A percentile compares a stretch with the other conserved stretches of the same genome.
Evolutionary conservation across 2,113 vertebrate genomes (phyloP).

Genomic region (Megaptera novaeangliae): DNA sequence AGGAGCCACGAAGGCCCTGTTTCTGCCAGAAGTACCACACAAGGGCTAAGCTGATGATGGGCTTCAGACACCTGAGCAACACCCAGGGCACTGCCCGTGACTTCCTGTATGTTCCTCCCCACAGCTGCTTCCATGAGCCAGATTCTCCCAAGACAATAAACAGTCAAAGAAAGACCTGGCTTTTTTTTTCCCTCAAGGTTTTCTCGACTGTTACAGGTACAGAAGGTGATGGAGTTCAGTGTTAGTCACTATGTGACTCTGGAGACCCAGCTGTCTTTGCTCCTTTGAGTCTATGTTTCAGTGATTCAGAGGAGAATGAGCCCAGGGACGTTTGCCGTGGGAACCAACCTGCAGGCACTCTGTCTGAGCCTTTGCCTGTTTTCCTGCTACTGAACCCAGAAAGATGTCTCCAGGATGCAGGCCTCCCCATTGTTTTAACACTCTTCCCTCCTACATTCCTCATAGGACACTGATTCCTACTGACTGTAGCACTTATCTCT

Average conservation of each 20-base stretch:
- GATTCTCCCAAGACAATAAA: not conserved
- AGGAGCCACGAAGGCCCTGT: not conserved
- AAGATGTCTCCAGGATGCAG: rapidly evolving
- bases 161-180: not conserved
- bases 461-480: not conserved
- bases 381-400: not conserved
- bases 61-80: not conserved
- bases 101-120: not conserved
- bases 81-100: rapidly evolving
- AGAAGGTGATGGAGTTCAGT: not conserved
- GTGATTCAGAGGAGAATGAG: not conserved
- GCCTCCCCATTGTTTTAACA: not conserved
- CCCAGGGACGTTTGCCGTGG: not conserved
- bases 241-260: not conserved
- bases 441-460: not conserved
- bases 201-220: not conserved
- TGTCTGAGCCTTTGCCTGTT: not conserved
- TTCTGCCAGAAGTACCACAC: not conserved
- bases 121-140: not conserved
- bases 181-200: not conserved
- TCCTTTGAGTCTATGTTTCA: not conserved
- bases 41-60: not conserved
- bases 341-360: not conserved
- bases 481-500: not conserved
- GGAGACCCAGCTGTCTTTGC: not conserved